phyloP scores from a whole-genome alignment of 2,797 vertebrate genomes.

The Coreius guichenoti region DNA sequence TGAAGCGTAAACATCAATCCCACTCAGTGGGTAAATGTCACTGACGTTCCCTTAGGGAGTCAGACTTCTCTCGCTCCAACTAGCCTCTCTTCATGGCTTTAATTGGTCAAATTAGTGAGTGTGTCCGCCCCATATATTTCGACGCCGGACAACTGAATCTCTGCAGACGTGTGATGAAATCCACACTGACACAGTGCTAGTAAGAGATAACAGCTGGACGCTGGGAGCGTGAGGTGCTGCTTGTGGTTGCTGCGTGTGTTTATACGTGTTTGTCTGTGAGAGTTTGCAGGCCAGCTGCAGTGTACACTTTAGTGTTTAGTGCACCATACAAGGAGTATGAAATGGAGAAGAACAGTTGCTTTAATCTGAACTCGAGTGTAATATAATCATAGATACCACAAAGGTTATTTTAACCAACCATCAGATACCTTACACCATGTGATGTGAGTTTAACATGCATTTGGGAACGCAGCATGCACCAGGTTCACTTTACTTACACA shows the following conservation, averaged over 20 bases:
- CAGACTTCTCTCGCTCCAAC: slow-evolving; percentile 1
- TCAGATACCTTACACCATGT: background rate
- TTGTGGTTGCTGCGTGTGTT: slow-evolving; percentile 9
- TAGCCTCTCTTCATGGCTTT: slow-evolving; percentile 29
- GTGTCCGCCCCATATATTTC: background rate
- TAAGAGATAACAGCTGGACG: slow-evolving; percentile 24
- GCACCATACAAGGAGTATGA: slow-evolving; percentile 37
- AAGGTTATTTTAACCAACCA: slow-evolving; percentile 22
- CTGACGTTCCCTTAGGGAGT: slow-evolving; percentile 38
- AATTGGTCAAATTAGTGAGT: slow-evolving; percentile 40
- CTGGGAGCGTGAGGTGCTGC: slow-evolving; percentile 8
- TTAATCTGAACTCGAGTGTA: slow-evolving; percentile 28
- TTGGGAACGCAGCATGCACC: background rate
- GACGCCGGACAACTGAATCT: background rate
- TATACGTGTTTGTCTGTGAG: slow-evolving; percentile 9
- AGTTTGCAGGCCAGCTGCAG: slow-evolving; percentile 1
- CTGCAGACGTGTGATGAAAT: slow-evolving; percentile 33
- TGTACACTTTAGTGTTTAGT: slow-evolving; percentile 5
- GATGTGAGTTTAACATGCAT: background rate
- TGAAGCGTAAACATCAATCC: slow-evolving; percentile 56
- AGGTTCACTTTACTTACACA: background rate
- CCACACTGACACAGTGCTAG: slow-evolving; percentile 28
- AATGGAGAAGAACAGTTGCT: slow-evolving; percentile 25
- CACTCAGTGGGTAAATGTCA: slow-evolving; percentile 45
- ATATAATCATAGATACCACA: slow-evolving; percentile 12